These are phyloP conservation scores for Schlechtendalia chinensis DNA, from an alignment of 1,140 invertebrate species.

Conservation along the genomic window DNA sequence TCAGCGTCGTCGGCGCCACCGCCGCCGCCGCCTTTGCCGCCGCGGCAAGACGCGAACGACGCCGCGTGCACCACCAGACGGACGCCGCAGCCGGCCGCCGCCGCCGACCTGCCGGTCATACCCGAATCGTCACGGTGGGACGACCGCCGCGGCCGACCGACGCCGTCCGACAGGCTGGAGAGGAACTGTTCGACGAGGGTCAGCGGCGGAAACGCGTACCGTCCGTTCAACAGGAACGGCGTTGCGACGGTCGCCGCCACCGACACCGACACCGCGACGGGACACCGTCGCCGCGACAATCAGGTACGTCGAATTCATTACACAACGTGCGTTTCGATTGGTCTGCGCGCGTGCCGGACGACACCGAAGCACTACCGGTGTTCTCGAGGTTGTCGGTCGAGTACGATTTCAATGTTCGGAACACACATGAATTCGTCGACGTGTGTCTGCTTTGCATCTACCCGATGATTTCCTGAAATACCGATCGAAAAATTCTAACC, in stretches of 20 bases:
- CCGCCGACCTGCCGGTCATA: slow-evolving; percentile 27
- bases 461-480: too few species aligned
- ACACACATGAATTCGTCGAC: too few species aligned
- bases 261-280: not conserved
- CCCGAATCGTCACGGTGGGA: slow-evolving; percentile 41
- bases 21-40: not conserved
- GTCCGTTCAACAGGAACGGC: not conserved
- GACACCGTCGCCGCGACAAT: not conserved
- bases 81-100: not conserved
- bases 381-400: too few species aligned
- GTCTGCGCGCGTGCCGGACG: too few species aligned
- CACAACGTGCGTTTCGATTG: too few species aligned
- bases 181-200: slow-evolving; percentile 23
- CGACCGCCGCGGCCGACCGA: not conserved
- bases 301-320: too few species aligned
- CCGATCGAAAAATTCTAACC: too few species aligned
- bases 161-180: not conserved
- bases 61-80: not conserved
- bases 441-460: too few species aligned
- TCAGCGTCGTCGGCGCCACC: not conserved
- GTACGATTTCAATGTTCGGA: too few species aligned
- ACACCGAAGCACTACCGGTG: too few species aligned
- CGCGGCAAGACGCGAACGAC: too few species aligned
- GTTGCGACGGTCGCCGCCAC: slow-evolving; percentile 53
- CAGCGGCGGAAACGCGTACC: slow-evolving; percentile 23